A percentile compares a stretch with the other conserved stretches of the same genome.
Evolutionary conservation across 2,113 vertebrate species (phyloP).

Genomic region (human): DNA sequence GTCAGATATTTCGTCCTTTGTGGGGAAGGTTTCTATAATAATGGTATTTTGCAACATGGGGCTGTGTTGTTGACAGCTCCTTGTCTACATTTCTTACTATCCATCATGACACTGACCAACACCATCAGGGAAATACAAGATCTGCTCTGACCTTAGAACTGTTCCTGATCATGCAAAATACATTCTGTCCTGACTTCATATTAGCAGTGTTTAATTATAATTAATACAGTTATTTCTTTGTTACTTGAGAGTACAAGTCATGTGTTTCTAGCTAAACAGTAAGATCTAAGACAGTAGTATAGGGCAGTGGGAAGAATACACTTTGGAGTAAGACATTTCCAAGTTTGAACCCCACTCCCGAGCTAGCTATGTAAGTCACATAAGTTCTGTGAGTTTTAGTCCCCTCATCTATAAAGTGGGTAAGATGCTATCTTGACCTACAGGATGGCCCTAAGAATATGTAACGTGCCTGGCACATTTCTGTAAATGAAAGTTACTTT

Average conservation of each 20-base stretch:
- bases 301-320: not conserved
- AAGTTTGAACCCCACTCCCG: not conserved
- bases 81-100: not conserved
- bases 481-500: slow-evolving; percentile 18
- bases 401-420: slow-evolving; percentile 6
- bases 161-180: not conserved
- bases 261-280: slow-evolving; percentile 24
- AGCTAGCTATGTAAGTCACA: not conserved
- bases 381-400: not conserved
- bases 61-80: not conserved
- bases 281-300: slow-evolving; percentile 12
- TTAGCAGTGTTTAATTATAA: not conserved
- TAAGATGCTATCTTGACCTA: not conserved
- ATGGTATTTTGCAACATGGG: not conserved
- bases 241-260: slow-evolving; percentile 26
- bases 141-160: slow-evolving; percentile 9
- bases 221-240: slow-evolving; percentile 15
- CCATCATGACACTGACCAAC: not conserved
- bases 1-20: not conserved
- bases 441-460: slow-evolving; percentile 40
- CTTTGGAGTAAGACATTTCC: not conserved
- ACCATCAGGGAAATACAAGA: slow-evolving; percentile 14
- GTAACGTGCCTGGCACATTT: slow-evolving; percentile 20
- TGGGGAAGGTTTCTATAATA: not conserved
- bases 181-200: not conserved